Conservation (phyloP, 2,113 vertebrate genomes). For the Scortum barcoo region DNA sequence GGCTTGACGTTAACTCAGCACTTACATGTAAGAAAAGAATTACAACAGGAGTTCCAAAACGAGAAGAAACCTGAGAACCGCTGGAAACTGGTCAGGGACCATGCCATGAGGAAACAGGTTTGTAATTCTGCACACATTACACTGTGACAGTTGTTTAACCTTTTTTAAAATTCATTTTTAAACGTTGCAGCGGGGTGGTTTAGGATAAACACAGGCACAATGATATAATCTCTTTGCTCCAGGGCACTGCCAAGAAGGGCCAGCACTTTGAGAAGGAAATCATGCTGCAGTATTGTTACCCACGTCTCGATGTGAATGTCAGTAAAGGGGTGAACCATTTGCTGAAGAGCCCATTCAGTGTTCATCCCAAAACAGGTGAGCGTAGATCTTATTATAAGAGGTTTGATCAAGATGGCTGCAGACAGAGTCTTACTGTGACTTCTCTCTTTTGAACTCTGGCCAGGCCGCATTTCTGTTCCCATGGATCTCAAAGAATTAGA, state of each 20-base stretch:
- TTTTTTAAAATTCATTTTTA: not conserved
- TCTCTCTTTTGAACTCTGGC: not conserved
- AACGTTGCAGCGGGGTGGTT: not conserved
- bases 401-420: not conserved
- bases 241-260: conserved; percentile 53
- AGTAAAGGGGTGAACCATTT: conserved; percentile 96
- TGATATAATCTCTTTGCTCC: not conserved
- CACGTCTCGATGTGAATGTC: conserved; percentile 94
- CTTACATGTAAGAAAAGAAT: conserved; percentile 84
- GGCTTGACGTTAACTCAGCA: conserved; percentile 74
- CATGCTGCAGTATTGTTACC: conserved; percentile 97
- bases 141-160: not conserved
- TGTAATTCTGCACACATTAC: not conserved
- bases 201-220: not conserved
- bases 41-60: conserved; percentile 81
- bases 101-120: conserved; percentile 72
- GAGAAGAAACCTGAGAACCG: conserved; percentile 85
- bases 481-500: conserved; percentile 91
- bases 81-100: conserved; percentile 85
- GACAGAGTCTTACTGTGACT: not conserved
- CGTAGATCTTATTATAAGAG: not conserved
- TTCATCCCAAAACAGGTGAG: conserved; percentile 96
- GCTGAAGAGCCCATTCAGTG: conserved; percentile 97
- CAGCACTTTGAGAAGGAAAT: conserved; percentile 88
- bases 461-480: conserved; percentile 94